A percentile compares a stretch with the other conserved stretches of the same genome.
Evolutionary conservation across 2,888 invertebrate species (phyloP).

Genomic region (Lagria hirta): DNA sequence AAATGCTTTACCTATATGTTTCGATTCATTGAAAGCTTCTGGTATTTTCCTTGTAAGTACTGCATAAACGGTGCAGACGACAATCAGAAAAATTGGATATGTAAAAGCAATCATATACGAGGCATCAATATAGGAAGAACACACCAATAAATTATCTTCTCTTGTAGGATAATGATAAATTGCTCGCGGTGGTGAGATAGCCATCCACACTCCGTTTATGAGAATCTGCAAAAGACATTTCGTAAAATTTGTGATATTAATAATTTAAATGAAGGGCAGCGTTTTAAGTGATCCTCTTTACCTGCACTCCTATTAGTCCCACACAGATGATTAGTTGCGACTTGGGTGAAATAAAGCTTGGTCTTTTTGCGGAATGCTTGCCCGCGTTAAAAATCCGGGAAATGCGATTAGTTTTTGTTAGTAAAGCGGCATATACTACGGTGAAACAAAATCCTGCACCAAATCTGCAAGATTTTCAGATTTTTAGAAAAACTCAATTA

Average conservation of each 20-base stretch:
- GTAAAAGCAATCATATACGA: constrained; percentile 93
- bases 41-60: constrained; percentile 95
- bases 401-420: constrained; percentile 97
- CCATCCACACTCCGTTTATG: constrained; percentile 90
- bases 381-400: constrained; percentile 96
- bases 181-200: constrained; percentile 85
- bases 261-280: neutral
- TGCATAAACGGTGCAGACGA: constrained; percentile 94
- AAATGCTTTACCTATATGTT: constrained; percentile 80
- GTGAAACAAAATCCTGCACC: constrained; percentile 96
- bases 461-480: constrained; percentile 72
- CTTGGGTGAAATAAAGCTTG: constrained; percentile 88
- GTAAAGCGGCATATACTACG: constrained; percentile 92
- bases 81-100: constrained; percentile 87
- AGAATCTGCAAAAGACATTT: constrained; percentile 63
- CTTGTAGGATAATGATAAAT: constrained; percentile 89
- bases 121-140: constrained; percentile 88
- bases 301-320: constrained; percentile 85
- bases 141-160: constrained; percentile 90
- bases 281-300: constrained; percentile 42
- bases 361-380: constrained; percentile 90
- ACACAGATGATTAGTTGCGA: constrained; percentile 90
- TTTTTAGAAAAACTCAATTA: too few relatives aligned
- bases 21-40: constrained; percentile 98
- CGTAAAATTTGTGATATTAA: constrained; percentile 2